phyloP scores from a whole-genome alignment of 2,888 invertebrate genomes.

The Ichneumoninae sp. region DNA sequence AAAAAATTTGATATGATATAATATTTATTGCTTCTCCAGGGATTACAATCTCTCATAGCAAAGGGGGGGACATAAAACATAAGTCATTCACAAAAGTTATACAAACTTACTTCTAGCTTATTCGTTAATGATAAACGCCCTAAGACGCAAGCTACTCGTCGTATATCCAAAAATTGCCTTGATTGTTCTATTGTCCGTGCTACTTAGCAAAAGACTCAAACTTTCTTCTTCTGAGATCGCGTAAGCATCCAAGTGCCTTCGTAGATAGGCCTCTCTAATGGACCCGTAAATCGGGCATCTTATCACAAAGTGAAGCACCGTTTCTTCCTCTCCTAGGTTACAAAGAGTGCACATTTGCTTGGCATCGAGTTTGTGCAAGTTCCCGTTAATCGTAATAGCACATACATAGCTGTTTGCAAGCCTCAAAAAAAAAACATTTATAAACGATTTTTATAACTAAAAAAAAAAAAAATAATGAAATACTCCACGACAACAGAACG shows the following conservation, averaged over 20 bases:
- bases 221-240: not conserved
- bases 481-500: not conserved
- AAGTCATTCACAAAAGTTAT: not conserved
- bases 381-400: not conserved
- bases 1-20: not conserved
- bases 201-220: not conserved
- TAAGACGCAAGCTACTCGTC: not conserved
- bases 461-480: too few species aligned
- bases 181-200: not conserved
- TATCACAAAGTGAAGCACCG: not conserved
- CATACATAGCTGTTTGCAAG: not conserved
- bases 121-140: not conserved
- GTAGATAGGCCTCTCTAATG: not conserved
- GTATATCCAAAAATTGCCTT: not conserved
- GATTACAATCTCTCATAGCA: not conserved
- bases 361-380: too few species aligned
- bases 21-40: not conserved
- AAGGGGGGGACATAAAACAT: not conserved
- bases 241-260: not conserved
- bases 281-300: not conserved
- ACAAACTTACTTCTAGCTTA: not conserved
- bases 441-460: not conserved
- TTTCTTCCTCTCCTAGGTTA: not conserved
- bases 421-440: not conserved
- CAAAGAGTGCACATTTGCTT: too few species aligned